Conservation (phyloP, 2,888 invertebrate genomes). For the Macroteleia sp. region DNA sequence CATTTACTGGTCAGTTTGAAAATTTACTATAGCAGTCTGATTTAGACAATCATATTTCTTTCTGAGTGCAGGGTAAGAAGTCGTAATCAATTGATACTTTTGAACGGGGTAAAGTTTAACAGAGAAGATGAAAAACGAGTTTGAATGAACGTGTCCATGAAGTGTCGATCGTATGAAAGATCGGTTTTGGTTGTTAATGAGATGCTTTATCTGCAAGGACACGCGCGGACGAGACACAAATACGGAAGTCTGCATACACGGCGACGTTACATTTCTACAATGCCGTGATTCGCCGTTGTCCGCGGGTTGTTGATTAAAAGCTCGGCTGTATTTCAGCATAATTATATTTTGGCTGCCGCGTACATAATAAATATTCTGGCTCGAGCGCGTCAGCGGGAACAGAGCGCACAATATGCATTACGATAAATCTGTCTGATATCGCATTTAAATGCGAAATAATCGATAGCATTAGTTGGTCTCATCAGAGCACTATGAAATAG, state of each 20-base stretch:
- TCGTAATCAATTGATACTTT: too few relatives aligned
- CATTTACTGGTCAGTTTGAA: too few relatives aligned
- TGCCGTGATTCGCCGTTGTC: slow-evolving; percentile 47
- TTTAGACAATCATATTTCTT: too few relatives aligned
- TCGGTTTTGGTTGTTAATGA: slow-evolving; percentile 2
- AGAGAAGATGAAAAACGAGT: not conserved
- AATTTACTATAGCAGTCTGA: too few relatives aligned
- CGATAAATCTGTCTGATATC: slow-evolving; percentile 66
- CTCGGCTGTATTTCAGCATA: slow-evolving; percentile 61
- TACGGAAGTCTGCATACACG: slow-evolving; percentile 32
- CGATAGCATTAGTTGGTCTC: slow-evolving; percentile 60
- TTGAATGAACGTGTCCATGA: too few relatives aligned
- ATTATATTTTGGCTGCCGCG: slow-evolving; percentile 64
- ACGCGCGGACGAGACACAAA: slow-evolving; percentile 12
- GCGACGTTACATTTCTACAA: slow-evolving; percentile 14
- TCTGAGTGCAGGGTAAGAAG: too few relatives aligned
- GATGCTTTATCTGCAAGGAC: slow-evolving; percentile 1
- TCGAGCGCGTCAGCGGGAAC: slow-evolving; percentile 47
- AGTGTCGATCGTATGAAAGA: not conserved
- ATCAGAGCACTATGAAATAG: slow-evolving; percentile 61
- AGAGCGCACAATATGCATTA: slow-evolving; percentile 54
- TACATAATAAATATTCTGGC: slow-evolving; percentile 62
- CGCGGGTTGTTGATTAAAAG: slow-evolving; percentile 65
- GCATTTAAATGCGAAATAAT: slow-evolving; percentile 64
- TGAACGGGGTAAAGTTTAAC: too few relatives aligned